Percentiles rank a stretch among this genome's conserved stretches.
phyloP scores from a whole-genome alignment of 2,888 invertebrate species.

The Opisthograptis luteolata region DNA sequence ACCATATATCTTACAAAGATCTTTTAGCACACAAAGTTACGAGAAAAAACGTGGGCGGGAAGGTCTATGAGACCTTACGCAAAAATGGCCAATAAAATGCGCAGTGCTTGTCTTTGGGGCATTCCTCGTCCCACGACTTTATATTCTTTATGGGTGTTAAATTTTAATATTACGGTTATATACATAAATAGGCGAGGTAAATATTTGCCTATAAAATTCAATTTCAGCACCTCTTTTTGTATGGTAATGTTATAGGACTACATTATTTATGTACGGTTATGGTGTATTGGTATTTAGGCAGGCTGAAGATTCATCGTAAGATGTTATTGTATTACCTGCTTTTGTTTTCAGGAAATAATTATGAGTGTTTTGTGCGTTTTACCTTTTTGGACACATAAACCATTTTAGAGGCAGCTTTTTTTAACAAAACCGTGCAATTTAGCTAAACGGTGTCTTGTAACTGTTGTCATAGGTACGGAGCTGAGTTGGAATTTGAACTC shows the following conservation, averaged over 20 bases:
- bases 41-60: slow-evolving; percentile 29
- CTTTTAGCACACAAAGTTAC: slow-evolving; percentile 10
- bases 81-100: slow-evolving; percentile 31
- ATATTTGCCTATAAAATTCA: slow-evolving; percentile 24
- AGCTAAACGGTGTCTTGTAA: no score
- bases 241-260: slow-evolving; percentile 24
- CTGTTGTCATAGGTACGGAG: no score
- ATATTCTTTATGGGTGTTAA: slow-evolving; percentile 45
- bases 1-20: slow-evolving; percentile 11
- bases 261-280: no score
- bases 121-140: slow-evolving; percentile 35
- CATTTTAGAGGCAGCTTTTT: no score
- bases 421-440: no score
- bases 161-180: slow-evolving; percentile 40
- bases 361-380: no score
- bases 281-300: slow-evolving; percentile 3
- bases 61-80: slow-evolving; percentile 36
- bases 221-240: slow-evolving; percentile 29
- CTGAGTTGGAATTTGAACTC: no score
- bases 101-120: slow-evolving; percentile 39
- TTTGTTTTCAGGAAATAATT: no score
- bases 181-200: slow-evolving; percentile 28
- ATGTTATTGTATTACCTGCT: slow-evolving; percentile 6
- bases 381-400: no score
- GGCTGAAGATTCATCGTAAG: slow-evolving; percentile 9